Percentiles rank a stretch among this genome's conserved stretches.
These are phyloP conservation scores for Micrastur ruficollis DNA, from an alignment of 2,797 vertebrate species.

Conservation along the genomic window DNA sequence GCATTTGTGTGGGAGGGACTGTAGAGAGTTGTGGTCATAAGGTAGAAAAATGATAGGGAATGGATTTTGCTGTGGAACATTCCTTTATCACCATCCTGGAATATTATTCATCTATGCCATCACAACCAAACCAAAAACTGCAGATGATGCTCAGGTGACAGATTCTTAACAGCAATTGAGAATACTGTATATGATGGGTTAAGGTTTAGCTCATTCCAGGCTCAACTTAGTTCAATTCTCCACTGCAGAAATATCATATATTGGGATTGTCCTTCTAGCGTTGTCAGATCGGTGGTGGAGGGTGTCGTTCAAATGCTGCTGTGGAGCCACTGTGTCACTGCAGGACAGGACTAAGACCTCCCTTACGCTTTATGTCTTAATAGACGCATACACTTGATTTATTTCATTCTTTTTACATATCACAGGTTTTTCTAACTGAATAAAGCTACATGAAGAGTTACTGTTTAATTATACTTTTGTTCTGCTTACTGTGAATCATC, in stretches of 20 bases:
- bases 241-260: background rate
- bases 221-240: background rate
- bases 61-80: constrained; percentile 1
- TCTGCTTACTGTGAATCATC: background rate
- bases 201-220: background rate
- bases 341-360: background rate
- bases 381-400: background rate
- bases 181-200: background rate
- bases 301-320: accelerated
- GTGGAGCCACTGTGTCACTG: accelerated
- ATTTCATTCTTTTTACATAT: background rate
- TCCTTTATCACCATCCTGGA: background rate
- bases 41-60: background rate
- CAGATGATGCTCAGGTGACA: background rate
- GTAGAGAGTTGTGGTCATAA: background rate
- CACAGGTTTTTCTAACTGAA: background rate
- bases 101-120: background rate
- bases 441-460: background rate
- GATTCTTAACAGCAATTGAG: background rate
- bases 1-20: constrained; percentile 6
- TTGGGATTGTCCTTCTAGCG: background rate
- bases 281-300: background rate
- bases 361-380: background rate
- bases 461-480: background rate
- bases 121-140: background rate